A percentile compares a stretch with the other conserved stretches of the same genome.
phyloP scores from a whole-genome alignment of 2,113 vertebrate genomes.

The Neogale vison region DNA sequence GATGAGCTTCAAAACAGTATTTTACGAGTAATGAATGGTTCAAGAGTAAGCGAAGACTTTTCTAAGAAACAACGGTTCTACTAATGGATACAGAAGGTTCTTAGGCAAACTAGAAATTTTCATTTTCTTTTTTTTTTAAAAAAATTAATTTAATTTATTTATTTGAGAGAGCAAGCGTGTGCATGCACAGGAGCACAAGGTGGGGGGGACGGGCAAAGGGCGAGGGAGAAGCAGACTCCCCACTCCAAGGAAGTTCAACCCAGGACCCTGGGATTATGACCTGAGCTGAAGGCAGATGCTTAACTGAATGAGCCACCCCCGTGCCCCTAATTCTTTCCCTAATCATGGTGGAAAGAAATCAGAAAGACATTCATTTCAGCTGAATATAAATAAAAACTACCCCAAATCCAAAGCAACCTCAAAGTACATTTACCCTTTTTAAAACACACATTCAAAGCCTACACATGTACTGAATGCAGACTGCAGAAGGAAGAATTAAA shows the following conservation, averaged over 20 bases:
- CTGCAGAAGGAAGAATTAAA: not conserved
- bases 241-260: not conserved
- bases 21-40: not conserved
- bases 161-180: not conserved
- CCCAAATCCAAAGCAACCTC: not conserved
- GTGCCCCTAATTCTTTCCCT: not conserved
- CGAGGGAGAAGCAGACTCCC: not conserved
- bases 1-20: not conserved
- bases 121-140: not conserved
- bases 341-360: not conserved
- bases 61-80: not conserved
- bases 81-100: not conserved
- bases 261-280: not conserved
- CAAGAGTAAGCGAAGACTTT: not conserved
- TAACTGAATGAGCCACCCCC: not conserved
- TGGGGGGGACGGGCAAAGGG: not conserved
- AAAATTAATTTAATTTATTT: not conserved
- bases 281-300: not conserved
- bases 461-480: not conserved
- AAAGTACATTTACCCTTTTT: not conserved
- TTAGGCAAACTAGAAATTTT: not conserved
- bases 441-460: not conserved
- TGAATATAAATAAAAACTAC: slow-evolving; percentile 19
- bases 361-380: not conserved
- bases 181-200: not conserved